Evolutionary conservation across 2,888 invertebrate genomes (phyloP).

Genomic region (Lathronympha strigana): DNA sequence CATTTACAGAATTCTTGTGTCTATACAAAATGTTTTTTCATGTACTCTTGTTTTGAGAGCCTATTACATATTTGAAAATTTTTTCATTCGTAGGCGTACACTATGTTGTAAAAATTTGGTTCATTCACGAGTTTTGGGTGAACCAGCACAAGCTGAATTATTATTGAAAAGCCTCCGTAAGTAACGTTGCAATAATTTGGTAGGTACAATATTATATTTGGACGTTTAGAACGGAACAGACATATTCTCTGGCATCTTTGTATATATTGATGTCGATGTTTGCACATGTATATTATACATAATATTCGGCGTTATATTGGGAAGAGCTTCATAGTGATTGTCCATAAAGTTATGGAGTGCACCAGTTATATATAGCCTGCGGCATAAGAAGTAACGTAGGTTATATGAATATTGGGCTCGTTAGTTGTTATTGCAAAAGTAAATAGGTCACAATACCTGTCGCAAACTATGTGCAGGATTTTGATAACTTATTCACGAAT

Average conservation of each 20-base stretch:
- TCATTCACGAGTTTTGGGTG: conserved; percentile 49
- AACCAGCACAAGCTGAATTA: conserved; percentile 42
- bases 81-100: conserved; percentile 62
- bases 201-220: conserved; percentile 64
- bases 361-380: conserved; percentile 40
- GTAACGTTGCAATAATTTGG: conserved; percentile 72
- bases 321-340: conserved; percentile 39
- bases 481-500: conserved; percentile 39
- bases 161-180: conserved; percentile 65
- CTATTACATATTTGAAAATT: conserved; percentile 79
- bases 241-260: conserved; percentile 73
- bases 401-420: conserved; percentile 40
- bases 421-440: conserved; percentile 41
- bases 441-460: conserved; percentile 45
- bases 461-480: conserved; percentile 42
- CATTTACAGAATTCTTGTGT: conserved; percentile 85
- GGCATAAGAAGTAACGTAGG: conserved; percentile 35
- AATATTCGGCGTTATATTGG: conserved; percentile 41
- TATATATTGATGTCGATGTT: conserved; percentile 55
- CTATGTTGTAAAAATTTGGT: conserved; percentile 58
- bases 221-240: conserved; percentile 61
- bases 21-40: conserved; percentile 84
- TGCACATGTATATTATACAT: conserved; percentile 38
- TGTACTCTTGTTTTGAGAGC: conserved; percentile 85
- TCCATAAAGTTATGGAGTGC: conserved; percentile 36